A percentile compares a stretch with the other conserved stretches of the same genome.
Conservation (phyloP, 2,888 invertebrate species). For the Autographa gamma region DNA sequence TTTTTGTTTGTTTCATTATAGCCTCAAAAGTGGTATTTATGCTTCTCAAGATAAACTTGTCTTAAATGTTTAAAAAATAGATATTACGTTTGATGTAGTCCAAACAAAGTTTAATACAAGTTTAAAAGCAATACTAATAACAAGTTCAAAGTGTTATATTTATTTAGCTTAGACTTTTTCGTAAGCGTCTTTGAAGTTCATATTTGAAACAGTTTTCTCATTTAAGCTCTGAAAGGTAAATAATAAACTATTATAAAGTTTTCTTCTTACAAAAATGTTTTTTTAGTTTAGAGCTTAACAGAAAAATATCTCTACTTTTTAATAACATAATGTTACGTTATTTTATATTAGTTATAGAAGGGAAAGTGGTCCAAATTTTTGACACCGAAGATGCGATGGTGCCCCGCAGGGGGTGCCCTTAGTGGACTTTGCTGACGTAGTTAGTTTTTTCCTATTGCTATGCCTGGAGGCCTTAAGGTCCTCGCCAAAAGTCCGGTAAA, state of each 20-base stretch:
- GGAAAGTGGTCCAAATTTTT: too few relatives aligned
- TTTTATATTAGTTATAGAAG: too few relatives aligned
- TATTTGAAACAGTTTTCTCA: neutral
- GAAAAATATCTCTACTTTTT: neutral
- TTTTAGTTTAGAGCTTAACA: neutral
- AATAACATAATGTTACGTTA: neutral
- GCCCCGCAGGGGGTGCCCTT: too few relatives aligned
- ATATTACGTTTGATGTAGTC: neutral
- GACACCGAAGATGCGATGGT: too few relatives aligned
- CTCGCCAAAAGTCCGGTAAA: too few relatives aligned
- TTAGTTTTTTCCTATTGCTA: too few relatives aligned
- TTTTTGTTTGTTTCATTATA: too few relatives aligned
- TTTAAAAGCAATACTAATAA: neutral
- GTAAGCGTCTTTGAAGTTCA: neutral
- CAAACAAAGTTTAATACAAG: neutral
- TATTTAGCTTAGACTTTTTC: conserved; percentile 3
- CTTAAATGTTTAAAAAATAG: neutral
- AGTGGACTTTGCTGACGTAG: too few relatives aligned
- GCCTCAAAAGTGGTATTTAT: too few relatives aligned
- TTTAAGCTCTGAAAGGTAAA: conserved; percentile 1
- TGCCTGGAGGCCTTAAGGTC: too few relatives aligned
- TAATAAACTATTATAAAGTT: neutral
- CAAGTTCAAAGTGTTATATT: neutral
- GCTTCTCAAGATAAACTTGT: too few relatives aligned
- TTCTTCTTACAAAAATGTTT: neutral